Conservation (phyloP, 2,888 invertebrate genomes). For the Drosophila macrospina region DNA sequence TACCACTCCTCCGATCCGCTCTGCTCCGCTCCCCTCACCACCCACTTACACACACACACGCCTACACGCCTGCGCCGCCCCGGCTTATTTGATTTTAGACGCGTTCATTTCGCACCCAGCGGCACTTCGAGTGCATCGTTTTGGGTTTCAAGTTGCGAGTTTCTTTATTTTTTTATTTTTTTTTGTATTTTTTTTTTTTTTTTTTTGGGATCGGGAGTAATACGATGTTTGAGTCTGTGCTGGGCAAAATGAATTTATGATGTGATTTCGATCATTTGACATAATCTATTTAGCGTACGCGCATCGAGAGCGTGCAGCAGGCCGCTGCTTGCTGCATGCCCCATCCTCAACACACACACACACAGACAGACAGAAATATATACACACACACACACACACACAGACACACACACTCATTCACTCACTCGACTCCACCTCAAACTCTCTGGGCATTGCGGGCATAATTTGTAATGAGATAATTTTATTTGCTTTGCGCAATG, state of each 20-base stretch:
- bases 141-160: slow-evolving; percentile 28
- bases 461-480: slow-evolving; percentile 83
- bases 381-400: too few relatives aligned
- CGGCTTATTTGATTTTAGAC: slow-evolving; percentile 79
- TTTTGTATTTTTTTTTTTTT: too few relatives aligned
- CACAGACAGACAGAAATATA: too few relatives aligned
- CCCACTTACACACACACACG: slow-evolving; percentile 44
- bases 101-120: slow-evolving; percentile 70
- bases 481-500: slow-evolving; percentile 83
- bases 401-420: too few relatives aligned
- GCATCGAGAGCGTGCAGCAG: slow-evolving; percentile 30
- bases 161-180: too few relatives aligned
- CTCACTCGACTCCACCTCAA: slow-evolving; percentile 16
- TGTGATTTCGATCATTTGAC: slow-evolving; percentile 85
- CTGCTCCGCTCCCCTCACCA: too few relatives aligned
- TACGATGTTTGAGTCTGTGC: slow-evolving; percentile 17
- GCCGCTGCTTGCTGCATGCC: slow-evolving; percentile 18
- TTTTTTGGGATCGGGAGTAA: slow-evolving; percentile 1
- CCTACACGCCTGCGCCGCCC: slow-evolving; percentile 63
- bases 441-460: slow-evolving; percentile 56
- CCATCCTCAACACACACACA: too few relatives aligned
- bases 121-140: slow-evolving; percentile 44
- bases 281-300: slow-evolving; percentile 84
- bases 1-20: neutral
- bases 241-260: slow-evolving; percentile 82